Conservation (phyloP, 2,888 invertebrate genomes). For the Camponotus fellah region DNA sequence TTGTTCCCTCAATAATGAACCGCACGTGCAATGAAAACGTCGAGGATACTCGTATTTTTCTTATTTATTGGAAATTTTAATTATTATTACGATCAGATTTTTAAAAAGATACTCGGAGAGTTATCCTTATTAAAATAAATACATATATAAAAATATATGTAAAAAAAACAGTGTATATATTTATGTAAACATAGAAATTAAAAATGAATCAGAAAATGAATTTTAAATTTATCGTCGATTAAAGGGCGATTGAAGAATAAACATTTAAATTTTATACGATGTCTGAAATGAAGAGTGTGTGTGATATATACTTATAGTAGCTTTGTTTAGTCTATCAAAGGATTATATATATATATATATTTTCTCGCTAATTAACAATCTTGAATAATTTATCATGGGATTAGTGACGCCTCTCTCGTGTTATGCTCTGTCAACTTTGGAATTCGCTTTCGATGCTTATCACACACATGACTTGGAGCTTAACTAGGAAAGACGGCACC, state of each 20-base stretch:
- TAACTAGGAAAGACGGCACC: conserved; percentile 22
- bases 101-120: not conserved
- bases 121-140: not conserved
- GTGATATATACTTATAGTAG: not conserved
- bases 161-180: too few relatives aligned
- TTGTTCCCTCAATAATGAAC: conserved; percentile 48
- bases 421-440: conserved; percentile 27
- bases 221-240: not conserved
- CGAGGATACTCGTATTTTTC: not conserved
- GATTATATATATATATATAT: not conserved
- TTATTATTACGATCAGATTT: conserved; percentile 13
- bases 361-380: conserved; percentile 2
- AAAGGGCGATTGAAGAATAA: not conserved
- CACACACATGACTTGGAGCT: not conserved
- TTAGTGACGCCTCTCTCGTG: conserved; percentile 17
- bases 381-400: conserved; percentile 20
- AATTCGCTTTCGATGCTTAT: conserved; percentile 41
- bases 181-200: not conserved
- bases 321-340: not conserved
- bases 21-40: conserved; percentile 35
- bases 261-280: not conserved
- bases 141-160: too few relatives aligned
- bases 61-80: not conserved
- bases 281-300: not conserved
- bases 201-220: not conserved